Conservation (phyloP, 2,113 vertebrate species). For the Eupsittula cactorum region DNA sequence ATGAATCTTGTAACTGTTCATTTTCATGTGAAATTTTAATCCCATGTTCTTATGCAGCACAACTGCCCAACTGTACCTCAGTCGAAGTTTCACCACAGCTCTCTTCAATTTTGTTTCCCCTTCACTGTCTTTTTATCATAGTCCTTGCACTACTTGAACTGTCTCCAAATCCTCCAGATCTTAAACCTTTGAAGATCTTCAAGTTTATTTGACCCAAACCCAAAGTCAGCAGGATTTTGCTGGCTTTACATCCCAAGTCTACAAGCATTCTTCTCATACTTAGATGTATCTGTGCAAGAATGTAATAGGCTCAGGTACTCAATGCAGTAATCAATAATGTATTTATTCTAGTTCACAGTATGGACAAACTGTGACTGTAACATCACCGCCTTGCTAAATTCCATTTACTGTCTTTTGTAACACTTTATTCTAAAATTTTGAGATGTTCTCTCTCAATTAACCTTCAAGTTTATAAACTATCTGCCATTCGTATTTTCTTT, state of each 20-base stretch:
- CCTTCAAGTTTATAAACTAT: neutral
- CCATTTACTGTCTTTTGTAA: neutral
- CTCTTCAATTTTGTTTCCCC: neutral
- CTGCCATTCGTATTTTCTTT: neutral
- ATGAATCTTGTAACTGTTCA: neutral
- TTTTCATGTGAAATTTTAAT: neutral
- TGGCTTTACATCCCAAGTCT: neutral
- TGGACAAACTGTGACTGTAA: neutral
- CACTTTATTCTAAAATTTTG: neutral
- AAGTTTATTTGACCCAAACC: neutral
- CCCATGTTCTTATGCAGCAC: neutral
- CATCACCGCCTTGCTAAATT: neutral
- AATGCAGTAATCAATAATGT: neutral
- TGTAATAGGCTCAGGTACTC: neutral
- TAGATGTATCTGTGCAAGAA: neutral
- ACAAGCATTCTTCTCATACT: neutral
- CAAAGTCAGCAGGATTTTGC: neutral
- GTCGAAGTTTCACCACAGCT: neutral
- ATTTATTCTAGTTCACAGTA: neutral
- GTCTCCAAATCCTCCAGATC: neutral
- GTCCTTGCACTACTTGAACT: neutral
- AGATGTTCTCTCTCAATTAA: neutral
- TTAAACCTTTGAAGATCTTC: neutral
- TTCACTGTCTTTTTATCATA: neutral
- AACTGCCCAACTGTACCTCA: neutral